Evolutionary conservation across 2,888 invertebrate genomes (phyloP), one percentile per base, ranked within the genome.

Genomic region (Ecliptopera silaceata): DNA sequence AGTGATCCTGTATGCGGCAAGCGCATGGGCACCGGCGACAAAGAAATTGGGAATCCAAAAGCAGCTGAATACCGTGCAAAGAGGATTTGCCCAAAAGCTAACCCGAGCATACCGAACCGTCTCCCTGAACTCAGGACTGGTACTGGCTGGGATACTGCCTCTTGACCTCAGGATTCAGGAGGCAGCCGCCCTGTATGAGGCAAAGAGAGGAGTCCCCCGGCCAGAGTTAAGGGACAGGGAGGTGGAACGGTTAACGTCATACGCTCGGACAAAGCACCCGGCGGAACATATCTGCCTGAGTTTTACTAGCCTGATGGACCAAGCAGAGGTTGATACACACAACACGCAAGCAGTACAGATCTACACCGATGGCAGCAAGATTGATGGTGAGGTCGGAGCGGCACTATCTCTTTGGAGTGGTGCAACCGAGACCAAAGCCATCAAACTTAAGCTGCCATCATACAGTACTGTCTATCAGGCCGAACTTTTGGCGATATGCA

Each of bases 161-260:
- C n/a, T n/a, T n/a, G n/a, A n/a, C n/a, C n/a, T 61, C 2, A 26
- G 56, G 13, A 39, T 61, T 4, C 39, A 36, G 11, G 58, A 56
- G 20, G 36, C 17, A 38, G 17, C 15, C 1, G 36, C 36, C 6
- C 8, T 38, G 36, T 38, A 38, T 15, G 17, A 31, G 31, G 52
- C 38, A 4, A 52, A 13, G 31, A 31, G 31, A 11, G 53, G 53
- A 15, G 39, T 46, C 0, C 1, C 20, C n/a, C 45, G 4, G 39
- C 20, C 31, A 5, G 10, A 1, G 4, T 4, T 41, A 12, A 41
- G 12, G 15, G 56, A 47, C 18, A 13, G 50, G 3, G 34, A 47
- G 13, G n/a, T 41, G 20, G 47, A 47, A 1, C 13, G 10, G 1
- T 36, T 47, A 20, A 20, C n/a, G 8, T 17, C 1, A 46, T 13